phyloP scores from a whole-genome alignment of 2,113 vertebrate genomes.

The Podarcis muralis region DNA sequence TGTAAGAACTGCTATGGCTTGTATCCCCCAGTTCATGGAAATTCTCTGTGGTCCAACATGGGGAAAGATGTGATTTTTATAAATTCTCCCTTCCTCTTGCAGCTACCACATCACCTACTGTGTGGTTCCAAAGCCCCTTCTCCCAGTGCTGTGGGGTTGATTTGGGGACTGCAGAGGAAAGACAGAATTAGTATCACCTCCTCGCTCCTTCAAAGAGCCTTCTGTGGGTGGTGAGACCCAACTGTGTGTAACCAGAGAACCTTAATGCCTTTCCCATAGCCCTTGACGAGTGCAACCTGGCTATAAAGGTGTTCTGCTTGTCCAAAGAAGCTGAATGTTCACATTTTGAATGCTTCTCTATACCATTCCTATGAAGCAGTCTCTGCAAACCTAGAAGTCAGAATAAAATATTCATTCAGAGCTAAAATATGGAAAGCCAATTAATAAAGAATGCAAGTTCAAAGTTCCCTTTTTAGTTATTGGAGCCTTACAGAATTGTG shows the following conservation, averaged over 20 bases:
- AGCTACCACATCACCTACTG: neutral
- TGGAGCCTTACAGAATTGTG: neutral
- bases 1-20: neutral
- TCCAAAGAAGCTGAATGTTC: neutral
- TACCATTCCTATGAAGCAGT: neutral
- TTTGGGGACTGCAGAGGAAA: neutral
- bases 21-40: neutral
- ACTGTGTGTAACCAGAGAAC: neutral
- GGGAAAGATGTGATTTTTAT: neutral
- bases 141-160: neutral
- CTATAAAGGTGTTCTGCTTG: neutral
- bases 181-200: neutral
- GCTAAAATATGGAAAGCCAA: neutral
- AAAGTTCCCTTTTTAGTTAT: neutral
- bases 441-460: neutral
- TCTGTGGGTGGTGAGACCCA: neutral
- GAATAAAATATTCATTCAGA: conserved; percentile 7
- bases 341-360: no score
- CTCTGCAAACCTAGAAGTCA: neutral
- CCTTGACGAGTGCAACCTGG: neutral
- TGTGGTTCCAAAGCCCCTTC: neutral
- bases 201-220: neutral
- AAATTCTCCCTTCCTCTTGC: neutral
- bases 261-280: neutral
- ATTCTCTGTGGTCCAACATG: neutral